Evolutionary conservation across 2,888 invertebrate genomes (phyloP).

Genomic region (Ornithoptera priamus): DNA sequence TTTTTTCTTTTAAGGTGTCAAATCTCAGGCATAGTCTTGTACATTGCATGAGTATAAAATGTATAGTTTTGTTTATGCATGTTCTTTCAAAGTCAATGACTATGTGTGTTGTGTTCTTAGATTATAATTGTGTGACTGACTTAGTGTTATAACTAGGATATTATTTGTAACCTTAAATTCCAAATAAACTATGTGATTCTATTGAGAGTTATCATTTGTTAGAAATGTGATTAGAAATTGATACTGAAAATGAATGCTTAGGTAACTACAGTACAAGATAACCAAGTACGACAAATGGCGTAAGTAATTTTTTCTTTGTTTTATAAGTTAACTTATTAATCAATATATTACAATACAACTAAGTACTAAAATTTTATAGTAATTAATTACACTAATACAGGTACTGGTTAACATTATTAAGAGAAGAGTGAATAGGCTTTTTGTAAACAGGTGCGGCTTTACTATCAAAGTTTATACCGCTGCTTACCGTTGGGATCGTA

Average conservation of each 20-base stretch:
- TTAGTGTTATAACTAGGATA: conserved; percentile 45
- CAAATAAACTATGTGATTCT: conserved; percentile 29
- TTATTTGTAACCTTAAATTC: conserved; percentile 28
- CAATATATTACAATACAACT: not conserved
- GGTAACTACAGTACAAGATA: conserved; percentile 2
- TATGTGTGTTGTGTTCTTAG: conserved; percentile 43
- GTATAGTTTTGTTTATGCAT: conserved; percentile 27
- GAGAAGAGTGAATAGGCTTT: too few relatives aligned
- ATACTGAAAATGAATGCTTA: conserved; percentile 30
- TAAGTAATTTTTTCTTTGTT: conserved; percentile 18
- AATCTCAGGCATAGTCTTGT: conserved; percentile 22
- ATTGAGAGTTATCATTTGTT: conserved; percentile 21
- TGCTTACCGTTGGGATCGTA: too few relatives aligned
- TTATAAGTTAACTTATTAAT: not conserved
- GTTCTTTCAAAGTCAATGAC: conserved; percentile 35
- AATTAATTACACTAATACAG: not conserved
- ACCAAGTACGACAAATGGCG: conserved; percentile 1
- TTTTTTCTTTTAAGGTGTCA: conserved; percentile 5
- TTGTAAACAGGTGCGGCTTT: too few relatives aligned
- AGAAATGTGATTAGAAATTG: conserved; percentile 30
- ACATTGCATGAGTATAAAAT: conserved; percentile 21
- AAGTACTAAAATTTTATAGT: not conserved
- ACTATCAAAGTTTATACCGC: too few relatives aligned
- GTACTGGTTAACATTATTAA: not conserved
- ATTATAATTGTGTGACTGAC: conserved; percentile 66